These are phyloP conservation scores for Mastomys natalensis DNA, from an alignment of 2,113 vertebrate species.

Conservation along the genomic window DNA sequence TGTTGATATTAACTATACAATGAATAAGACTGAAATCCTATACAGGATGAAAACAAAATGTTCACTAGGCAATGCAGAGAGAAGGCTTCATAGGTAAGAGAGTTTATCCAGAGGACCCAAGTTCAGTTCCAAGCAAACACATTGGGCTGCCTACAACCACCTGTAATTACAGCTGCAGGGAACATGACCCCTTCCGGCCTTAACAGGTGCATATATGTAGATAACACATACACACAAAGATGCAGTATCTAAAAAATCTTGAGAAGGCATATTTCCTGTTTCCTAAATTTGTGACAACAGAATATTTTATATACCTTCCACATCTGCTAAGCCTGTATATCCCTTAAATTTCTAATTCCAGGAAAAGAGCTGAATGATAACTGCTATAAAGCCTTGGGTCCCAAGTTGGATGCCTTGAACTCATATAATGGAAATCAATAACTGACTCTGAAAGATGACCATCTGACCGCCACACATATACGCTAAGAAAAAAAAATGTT, in stretches of 20 bases:
- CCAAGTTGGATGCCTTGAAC: not conserved
- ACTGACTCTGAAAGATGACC: not conserved
- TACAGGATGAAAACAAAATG: not conserved
- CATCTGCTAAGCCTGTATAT: not conserved
- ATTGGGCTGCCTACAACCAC: not conserved
- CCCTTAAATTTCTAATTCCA: conserved; percentile 10
- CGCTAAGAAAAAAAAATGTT: not conserved
- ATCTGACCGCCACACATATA: not conserved
- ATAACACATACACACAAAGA: not conserved
- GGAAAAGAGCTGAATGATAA: not conserved
- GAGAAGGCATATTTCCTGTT: not conserved
- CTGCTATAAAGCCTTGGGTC: not conserved
- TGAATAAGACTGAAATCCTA: conserved; percentile 43
- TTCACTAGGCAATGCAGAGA: not conserved
- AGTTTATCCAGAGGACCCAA: not conserved
- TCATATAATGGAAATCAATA: not conserved
- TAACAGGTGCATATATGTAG: not conserved
- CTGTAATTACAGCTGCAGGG: not conserved
- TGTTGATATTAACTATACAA: conserved; percentile 29
- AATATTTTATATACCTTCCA: not conserved
- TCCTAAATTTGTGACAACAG: not conserved
- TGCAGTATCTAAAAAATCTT: not conserved
- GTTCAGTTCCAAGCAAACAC: not conserved
- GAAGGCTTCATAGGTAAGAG: not conserved
- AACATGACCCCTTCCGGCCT: not conserved